Evolutionary conservation across 2,888 invertebrate species (phyloP).

Genomic region (Epistrophella euchroma): DNA sequence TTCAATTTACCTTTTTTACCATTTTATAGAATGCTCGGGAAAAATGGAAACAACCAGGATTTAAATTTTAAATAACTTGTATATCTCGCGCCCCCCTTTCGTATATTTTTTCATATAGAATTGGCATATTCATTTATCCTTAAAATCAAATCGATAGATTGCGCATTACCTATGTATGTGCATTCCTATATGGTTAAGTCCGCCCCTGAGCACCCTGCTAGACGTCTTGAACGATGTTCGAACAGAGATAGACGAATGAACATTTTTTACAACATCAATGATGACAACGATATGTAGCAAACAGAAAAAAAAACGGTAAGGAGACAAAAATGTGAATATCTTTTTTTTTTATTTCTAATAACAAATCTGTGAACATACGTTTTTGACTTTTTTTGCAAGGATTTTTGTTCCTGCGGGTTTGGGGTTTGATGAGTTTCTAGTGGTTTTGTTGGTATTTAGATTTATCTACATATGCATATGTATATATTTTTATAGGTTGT

Average conservation of each 20-base stretch:
- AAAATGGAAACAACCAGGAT: too few relatives aligned
- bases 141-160: too few relatives aligned
- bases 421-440: conserved; percentile 48
- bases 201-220: conserved; percentile 12
- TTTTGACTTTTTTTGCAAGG: conserved; percentile 35
- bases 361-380: conserved; percentile 74
- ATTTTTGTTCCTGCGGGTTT: conserved; percentile 1
- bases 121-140: too few relatives aligned
- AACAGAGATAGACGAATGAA: conserved; percentile 48
- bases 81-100: too few relatives aligned
- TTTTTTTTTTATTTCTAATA: conserved; percentile 43
- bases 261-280: conserved; percentile 57
- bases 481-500: neutral
- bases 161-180: too few relatives aligned
- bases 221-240: conserved; percentile 57
- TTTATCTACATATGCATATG: conserved; percentile 21
- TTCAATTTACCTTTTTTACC: too few relatives aligned
- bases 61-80: too few relatives aligned
- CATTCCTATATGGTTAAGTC: neutral
- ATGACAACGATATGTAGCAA: conserved; percentile 12
- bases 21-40: too few relatives aligned
- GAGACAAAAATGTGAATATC: conserved; percentile 9
- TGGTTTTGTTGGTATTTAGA: conserved; percentile 22
- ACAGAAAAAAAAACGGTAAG: neutral
- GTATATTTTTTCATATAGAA: too few relatives aligned